A percentile compares a stretch with the other conserved stretches of the same genome.
Evolutionary conservation across 2,797 vertebrate species (phyloP).

Genomic region (Linurgus olivaceus): DNA sequence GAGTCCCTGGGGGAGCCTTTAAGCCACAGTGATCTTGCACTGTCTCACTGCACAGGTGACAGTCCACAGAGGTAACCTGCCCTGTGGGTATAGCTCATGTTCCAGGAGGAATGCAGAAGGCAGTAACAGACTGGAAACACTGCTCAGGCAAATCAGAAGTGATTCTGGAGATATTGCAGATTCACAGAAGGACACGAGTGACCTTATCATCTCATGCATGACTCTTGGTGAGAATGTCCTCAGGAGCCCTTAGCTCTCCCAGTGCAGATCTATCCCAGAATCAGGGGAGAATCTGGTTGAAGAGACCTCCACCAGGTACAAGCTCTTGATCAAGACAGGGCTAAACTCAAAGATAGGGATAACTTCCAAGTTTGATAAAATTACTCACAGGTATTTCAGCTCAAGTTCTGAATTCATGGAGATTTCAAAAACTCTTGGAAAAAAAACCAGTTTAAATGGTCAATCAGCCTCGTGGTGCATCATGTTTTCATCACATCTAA

Average conservation of each 20-base stretch:
- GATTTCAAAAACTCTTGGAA: background rate
- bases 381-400: background rate
- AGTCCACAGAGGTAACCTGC: background rate
- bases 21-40: background rate
- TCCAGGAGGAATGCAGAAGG: background rate
- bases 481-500: background rate
- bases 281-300: background rate
- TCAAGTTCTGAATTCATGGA: background rate
- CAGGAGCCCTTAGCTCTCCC: background rate
- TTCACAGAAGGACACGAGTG: background rate
- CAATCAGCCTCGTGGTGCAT: background rate
- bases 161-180: background rate
- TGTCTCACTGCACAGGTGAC: fast-evolving
- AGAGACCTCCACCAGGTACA: background rate
- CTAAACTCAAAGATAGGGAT: background rate
- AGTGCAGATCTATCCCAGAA: background rate
- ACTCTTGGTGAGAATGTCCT: background rate
- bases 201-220: background rate
- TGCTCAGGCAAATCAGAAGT: background rate
- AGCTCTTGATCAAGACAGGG: background rate
- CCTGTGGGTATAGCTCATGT: background rate
- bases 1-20: background rate
- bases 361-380: background rate
- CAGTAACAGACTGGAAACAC: background rate
- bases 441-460: background rate